phyloP scores from a whole-genome alignment of 2,888 invertebrate species.

The Helicoverpa assulta region DNA sequence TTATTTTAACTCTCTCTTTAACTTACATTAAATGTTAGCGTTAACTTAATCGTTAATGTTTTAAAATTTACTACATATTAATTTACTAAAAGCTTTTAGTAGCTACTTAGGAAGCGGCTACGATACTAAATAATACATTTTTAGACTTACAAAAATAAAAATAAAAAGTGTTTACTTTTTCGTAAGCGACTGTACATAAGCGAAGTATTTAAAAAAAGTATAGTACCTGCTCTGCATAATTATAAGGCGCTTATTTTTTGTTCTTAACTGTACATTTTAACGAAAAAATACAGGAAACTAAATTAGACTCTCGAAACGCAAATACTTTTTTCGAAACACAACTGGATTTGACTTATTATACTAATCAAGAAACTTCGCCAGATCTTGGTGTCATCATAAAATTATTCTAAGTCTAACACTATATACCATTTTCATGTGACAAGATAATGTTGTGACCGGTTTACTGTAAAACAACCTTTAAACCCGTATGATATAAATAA shows the following conservation, averaged over 20 bases:
- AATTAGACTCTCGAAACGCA: too few relatives aligned
- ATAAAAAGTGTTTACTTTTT: background rate
- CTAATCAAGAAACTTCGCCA: background rate
- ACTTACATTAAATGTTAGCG: background rate
- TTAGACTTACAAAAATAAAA: background rate
- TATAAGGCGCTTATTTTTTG: too few relatives aligned
- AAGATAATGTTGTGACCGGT: conserved; percentile 47
- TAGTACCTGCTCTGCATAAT: too few relatives aligned
- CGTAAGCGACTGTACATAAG: conserved; percentile 6
- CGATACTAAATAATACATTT: background rate
- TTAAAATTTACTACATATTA: background rate
- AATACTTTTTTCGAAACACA: too few relatives aligned
- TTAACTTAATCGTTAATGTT: background rate
- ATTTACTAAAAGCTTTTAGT: conserved; percentile 5
- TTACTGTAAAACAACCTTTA: conserved; percentile 51
- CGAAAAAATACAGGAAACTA: too few relatives aligned
- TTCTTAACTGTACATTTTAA: too few relatives aligned
- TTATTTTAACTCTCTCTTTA: background rate
- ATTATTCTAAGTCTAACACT: conserved; percentile 20
- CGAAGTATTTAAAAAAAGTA: background rate
- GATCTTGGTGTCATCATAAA: background rate
- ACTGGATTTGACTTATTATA: background rate
- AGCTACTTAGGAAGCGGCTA: conserved; percentile 31
- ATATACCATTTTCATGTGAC: conserved; percentile 55
- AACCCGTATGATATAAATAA: conserved; percentile 61